Conservation (phyloP, 2,797 vertebrate species). For the Sciurus carolinensis region DNA sequence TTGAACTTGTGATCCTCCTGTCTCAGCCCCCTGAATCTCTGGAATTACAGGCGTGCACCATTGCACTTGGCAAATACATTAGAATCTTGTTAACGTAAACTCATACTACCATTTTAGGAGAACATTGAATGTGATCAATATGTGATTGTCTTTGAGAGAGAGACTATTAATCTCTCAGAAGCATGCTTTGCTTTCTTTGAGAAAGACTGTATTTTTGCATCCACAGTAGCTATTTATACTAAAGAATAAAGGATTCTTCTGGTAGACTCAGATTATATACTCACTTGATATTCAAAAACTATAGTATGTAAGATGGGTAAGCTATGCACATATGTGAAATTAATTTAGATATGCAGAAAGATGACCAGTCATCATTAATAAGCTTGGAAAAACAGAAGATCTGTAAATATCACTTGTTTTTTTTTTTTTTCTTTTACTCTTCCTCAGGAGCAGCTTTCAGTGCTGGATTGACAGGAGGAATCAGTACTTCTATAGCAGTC, state of each 20-base stretch:
- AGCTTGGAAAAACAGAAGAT: neutral
- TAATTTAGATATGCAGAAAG: neutral
- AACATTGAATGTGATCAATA: neutral
- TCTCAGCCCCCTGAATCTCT: too few relatives aligned
- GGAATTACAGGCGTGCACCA: too few relatives aligned
- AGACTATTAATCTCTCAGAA: conserved; percentile 27
- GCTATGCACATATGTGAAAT: neutral
- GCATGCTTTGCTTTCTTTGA: conserved; percentile 19
- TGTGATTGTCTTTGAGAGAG: conserved; percentile 17
- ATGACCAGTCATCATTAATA: neutral
- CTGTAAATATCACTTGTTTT: neutral
- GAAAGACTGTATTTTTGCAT: neutral
- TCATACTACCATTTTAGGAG: neutral
- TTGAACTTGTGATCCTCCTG: too few relatives aligned
- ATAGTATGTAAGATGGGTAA: neutral
- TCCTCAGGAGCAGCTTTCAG: conserved; percentile 97
- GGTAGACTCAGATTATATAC: neutral
- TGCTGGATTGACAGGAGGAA: conserved; percentile 96
- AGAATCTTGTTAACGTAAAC: conserved; percentile 13
- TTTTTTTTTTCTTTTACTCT: neutral
- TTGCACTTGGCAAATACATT: neutral
- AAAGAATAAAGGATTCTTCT: conserved; percentile 19
- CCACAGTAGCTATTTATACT: neutral
- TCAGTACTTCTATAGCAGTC: conserved; percentile 99
- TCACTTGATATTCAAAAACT: neutral